Base-by-base conservation (phyloP, 2,113 vertebrate genomes). In the Gorsachius goisagi region DNA sequence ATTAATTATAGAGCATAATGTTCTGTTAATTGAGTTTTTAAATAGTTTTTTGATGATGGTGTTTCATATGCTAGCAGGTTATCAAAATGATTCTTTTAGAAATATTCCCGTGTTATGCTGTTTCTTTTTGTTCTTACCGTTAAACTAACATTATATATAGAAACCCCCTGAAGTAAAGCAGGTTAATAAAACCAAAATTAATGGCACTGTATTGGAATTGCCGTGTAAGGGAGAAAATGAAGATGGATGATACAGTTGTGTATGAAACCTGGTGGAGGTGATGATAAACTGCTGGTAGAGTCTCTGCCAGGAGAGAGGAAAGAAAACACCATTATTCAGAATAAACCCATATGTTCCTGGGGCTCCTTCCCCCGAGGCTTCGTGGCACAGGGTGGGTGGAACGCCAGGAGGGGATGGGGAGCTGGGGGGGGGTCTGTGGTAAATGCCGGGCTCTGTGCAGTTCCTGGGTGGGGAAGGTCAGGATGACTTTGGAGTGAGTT, bases 11-110 rank as follows among this genome's bases (percentile, higher is more conserved):
- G 95, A 97, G 97, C 88, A 92, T 98, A 97, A 98, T 98, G 92
- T 97, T 98, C 95, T 97, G 85, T 97, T 98, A 98, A 98, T 98
- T 98, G 98, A 98, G 98, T 98, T 98, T 98, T 98, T 97, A 98
- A 98, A 97, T 97, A 98, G 97, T 98, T 98, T 98, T 98, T 98
- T 98, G 97, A 98, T 98, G 90, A 95, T 97, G 91, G 92, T 85
- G 93, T 95, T 97, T 97, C 86, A 49, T 76, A 75, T 77, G 86
- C 96, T 90, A 92, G 82, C 87, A 97, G 93, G 91, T 97, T 97
- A 92, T 95, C 97, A 96, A 93, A 98, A 96, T 81, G 47, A 92
- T 95, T 96, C 84, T 84, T 85, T 90, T 69, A 37, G 82, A 91
- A 85, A 85, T 93, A 93, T 58, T 89, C 82, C 81, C 19, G 7